Evolutionary conservation across 2,888 invertebrate species (phyloP).

Genomic region (Netelia fuscicornis): DNA sequence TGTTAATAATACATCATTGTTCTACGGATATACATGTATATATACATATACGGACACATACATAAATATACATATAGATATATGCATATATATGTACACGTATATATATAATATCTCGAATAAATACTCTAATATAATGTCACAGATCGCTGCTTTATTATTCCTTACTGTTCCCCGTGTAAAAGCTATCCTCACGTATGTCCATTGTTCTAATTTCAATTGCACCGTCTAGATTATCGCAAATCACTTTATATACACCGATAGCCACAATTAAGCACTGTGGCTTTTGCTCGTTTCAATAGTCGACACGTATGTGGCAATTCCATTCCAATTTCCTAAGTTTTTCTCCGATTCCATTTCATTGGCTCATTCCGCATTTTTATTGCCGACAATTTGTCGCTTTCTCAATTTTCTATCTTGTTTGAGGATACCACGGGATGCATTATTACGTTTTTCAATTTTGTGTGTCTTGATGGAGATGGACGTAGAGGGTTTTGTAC

Average conservation of each 20-base stretch:
- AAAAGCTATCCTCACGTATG: slow-evolving; percentile 67
- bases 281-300: slow-evolving; percentile 3
- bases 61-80: no score
- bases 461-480: slow-evolving; percentile 67
- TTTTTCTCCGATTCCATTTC: slow-evolving; percentile 5
- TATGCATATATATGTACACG: no score
- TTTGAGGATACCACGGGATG: slow-evolving; percentile 41
- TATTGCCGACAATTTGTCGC: slow-evolving; percentile 31
- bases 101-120: slow-evolving; percentile 71
- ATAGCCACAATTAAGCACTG: slow-evolving; percentile 29
- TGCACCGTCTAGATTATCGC: slow-evolving; percentile 72
- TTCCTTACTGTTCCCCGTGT: slow-evolving; percentile 64
- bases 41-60: slow-evolving; percentile 41
- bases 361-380: slow-evolving; percentile 35
- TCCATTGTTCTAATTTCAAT: slow-evolving; percentile 67
- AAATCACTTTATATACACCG: slow-evolving; percentile 41
- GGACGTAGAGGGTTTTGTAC: slow-evolving; percentile 77
- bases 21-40: slow-evolving; percentile 72
- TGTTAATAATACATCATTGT: slow-evolving; percentile 80
- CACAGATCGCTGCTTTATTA: slow-evolving; percentile 80
- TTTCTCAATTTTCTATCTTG: slow-evolving; percentile 63
- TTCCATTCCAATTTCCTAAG: not conserved
- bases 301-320: slow-evolving; percentile 24
- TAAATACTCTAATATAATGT: slow-evolving; percentile 82
- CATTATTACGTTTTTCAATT: slow-evolving; percentile 50